phyloP scores from a whole-genome alignment of 2,797 vertebrate genomes.

The Ammospiza maritima region DNA sequence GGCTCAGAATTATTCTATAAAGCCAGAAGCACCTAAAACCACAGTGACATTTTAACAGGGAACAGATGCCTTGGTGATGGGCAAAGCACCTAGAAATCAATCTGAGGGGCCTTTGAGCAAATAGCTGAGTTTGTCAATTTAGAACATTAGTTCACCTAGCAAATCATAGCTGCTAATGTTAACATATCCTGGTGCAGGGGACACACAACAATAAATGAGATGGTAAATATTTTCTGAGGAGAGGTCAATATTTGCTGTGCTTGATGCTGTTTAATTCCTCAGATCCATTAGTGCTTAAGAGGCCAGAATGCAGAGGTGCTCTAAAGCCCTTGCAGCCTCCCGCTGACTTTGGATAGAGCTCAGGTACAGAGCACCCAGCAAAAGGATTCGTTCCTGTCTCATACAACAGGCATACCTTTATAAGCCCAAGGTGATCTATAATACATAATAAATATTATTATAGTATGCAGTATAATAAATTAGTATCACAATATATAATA shows the following conservation, averaged over 20 bases:
- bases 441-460: too few relatives aligned
- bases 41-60: constrained; percentile 14
- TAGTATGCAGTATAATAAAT: accelerated
- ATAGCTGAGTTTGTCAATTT: constrained; percentile 50
- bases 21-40: constrained; percentile 28
- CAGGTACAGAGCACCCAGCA: background rate
- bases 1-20: constrained; percentile 33
- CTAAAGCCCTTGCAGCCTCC: background rate
- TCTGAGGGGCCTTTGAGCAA: constrained; percentile 15
- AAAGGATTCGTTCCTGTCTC: background rate
- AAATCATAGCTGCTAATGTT: constrained; percentile 49
- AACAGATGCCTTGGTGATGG: background rate
- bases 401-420: background rate
- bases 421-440: background rate
- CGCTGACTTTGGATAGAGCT: background rate
- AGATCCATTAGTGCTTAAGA: constrained; percentile 49
- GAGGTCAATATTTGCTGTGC: constrained; percentile 66
- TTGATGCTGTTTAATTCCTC: constrained; percentile 57
- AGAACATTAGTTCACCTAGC: constrained; percentile 26
- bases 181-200: constrained; percentile 21
- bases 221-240: constrained; percentile 62
- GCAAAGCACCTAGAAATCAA: constrained; percentile 31
- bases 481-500: too few relatives aligned
- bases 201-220: constrained; percentile 47
- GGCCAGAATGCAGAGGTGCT: background rate